Base-by-base conservation (phyloP, 2,113 vertebrate species). In the Caranx ignobilis region DNA sequence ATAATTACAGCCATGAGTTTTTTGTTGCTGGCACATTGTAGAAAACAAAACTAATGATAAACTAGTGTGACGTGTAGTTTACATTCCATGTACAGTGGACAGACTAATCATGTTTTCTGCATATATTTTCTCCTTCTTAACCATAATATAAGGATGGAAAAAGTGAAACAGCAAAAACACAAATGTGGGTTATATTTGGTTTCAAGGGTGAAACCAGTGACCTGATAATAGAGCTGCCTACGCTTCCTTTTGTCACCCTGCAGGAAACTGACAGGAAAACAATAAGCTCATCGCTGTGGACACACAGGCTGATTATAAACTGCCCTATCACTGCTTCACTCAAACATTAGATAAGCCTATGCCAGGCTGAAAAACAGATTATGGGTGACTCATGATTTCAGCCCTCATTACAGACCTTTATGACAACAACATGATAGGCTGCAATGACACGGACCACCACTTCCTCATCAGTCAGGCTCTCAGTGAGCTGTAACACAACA, bases 221-320 rank as follows among this genome's bases (percentile, higher is more conserved):
- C 62, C 71, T 72, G 81, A 83, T 87, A 75, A 62, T 15, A 77
- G 64, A 75, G 35, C 71, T 21, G 35, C 82, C 83, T 57, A 72
- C 81, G 19, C 73, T 68, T 88, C 76, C 63, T 15, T 9, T 8
- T 71, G 79, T 71, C 75, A 55, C 10, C 19, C 13, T 73, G 43
- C 69, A 88, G 84, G 81, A 92, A 89, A 62, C 62, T 48, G 68
- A 74, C 26, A 41, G 71, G 77, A 69, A 80, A 86, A 86, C 80
- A 84, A 68, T 47, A 52, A 3, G 56, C 79, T 75, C 72, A 79
- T 80, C 70, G 16, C 26, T 69, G 65, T 64, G 45, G 77, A 83
- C 74, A 81, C 65, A 66, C 35, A 59, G 3, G 21, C 69, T 72
- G 75, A 81, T 84, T 75, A 69, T 32, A 65, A 61, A 2, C 43